Conservation (phyloP, 1,140 invertebrate genomes). For the Gryon sp. region DNA sequence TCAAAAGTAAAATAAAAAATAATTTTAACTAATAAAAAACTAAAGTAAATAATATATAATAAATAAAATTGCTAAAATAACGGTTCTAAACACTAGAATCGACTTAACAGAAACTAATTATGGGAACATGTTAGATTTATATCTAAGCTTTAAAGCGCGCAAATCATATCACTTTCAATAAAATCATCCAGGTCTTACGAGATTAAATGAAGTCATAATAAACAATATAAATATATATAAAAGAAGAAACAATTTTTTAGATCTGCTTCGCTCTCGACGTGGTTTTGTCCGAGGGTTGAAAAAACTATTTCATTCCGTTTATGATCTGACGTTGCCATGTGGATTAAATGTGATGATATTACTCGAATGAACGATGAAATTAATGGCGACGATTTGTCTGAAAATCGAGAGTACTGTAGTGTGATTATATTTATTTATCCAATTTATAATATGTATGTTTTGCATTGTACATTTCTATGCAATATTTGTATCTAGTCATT, state of each 20-base stretch:
- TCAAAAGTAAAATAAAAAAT: too few species aligned
- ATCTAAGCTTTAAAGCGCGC: too few species aligned
- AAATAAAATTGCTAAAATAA: too few species aligned
- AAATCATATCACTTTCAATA: constrained; percentile 1
- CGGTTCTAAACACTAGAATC: too few species aligned
- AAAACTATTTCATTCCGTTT: constrained; percentile 52
- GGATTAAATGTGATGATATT: constrained; percentile 20
- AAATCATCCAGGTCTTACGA: too few species aligned
- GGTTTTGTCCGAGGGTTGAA: not conserved
- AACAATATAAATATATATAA: not conserved
- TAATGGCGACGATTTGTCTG: constrained; percentile 7
- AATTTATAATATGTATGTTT: constrained; percentile 76
- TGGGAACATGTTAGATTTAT: too few species aligned
- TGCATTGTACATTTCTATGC: constrained; percentile 79
- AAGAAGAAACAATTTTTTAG: constrained; percentile 17
- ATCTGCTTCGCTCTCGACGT: constrained; percentile 9
- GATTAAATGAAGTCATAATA: not conserved
- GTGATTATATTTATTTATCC: constrained; percentile 77
- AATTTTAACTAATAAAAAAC: too few species aligned
- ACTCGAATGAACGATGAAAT: constrained; percentile 13
- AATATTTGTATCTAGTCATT: constrained; percentile 80
- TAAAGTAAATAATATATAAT: too few species aligned
- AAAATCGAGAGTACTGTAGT: constrained; percentile 45
- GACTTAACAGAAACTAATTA: too few species aligned
- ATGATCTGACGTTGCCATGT: constrained; percentile 49